Conservation (phyloP, 1,140 invertebrate species). For the Cydia fagiglandana region DNA sequence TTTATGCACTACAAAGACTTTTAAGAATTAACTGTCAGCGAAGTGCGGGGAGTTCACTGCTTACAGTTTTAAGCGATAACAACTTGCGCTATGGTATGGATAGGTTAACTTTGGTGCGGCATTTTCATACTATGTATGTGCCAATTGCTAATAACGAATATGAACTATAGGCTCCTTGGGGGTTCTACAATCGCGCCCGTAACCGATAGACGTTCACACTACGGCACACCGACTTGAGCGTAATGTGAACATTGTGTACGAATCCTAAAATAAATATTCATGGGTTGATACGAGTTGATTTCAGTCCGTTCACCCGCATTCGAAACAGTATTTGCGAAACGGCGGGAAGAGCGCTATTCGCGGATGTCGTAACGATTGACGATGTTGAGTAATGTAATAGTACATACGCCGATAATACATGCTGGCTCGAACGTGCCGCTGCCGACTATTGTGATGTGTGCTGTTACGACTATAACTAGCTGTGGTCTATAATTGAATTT, state of each 20-base stretch:
- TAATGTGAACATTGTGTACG: not conserved
- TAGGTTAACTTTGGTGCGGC: no score
- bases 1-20: no score
- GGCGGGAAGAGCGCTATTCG: slow-evolving; percentile 10
- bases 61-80: no score
- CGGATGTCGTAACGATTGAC: slow-evolving; percentile 17
- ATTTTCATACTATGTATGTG: not conserved
- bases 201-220: no score
- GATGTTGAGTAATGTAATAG: slow-evolving; percentile 2
- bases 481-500: not conserved
- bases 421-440: not conserved
- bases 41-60: no score
- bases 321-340: slow-evolving; percentile 27
- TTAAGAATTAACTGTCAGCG: no score
- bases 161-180: not conserved
- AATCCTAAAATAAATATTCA: slow-evolving; percentile 11
- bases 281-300: slow-evolving; percentile 15
- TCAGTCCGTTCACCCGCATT: slow-evolving; percentile 18
- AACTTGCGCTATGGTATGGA: no score
- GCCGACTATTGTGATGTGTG: slow-evolving; percentile 8
- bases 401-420: not conserved
- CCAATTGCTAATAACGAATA: not conserved
- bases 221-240: not conserved
- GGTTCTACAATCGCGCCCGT: no score
- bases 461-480: not conserved